Evolutionary conservation across 2,113 vertebrate species (phyloP).

Genomic region (Percina caprodes): DNA sequence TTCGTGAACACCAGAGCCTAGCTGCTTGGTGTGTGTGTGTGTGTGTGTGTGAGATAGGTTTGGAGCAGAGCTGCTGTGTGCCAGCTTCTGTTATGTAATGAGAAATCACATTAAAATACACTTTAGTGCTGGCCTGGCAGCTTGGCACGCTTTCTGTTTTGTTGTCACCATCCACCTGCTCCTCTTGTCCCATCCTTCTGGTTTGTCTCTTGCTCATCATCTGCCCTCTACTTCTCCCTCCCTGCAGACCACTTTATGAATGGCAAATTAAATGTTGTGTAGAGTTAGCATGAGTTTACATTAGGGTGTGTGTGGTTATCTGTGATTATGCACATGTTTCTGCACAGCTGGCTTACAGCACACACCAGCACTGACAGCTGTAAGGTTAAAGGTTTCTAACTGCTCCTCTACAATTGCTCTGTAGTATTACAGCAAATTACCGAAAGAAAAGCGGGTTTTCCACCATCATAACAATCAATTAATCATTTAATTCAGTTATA

Average conservation of each 20-base stretch:
- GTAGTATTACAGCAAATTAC: background rate
- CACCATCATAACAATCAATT: background rate
- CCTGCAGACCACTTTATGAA: background rate
- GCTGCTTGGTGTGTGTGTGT: background rate
- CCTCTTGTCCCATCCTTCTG: constrained; percentile 35
- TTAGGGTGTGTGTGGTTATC: constrained; percentile 23
- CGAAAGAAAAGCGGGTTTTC: background rate
- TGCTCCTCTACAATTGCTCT: background rate
- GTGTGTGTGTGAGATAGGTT: too few relatives aligned
- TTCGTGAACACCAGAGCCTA: constrained; percentile 5
- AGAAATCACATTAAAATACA: constrained; percentile 74
- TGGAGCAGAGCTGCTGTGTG: constrained; percentile 52
- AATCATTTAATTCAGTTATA: background rate
- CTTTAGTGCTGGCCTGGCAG: constrained; percentile 34
- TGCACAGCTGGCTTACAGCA: constrained; percentile 31
- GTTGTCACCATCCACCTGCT: constrained; percentile 64
- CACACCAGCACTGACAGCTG: constrained; percentile 28
- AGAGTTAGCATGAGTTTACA: background rate
- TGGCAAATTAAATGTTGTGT: background rate
- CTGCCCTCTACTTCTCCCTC: constrained; percentile 16
- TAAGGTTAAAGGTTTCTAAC: constrained; percentile 36
- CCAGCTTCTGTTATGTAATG: constrained; percentile 74
- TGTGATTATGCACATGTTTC: constrained; percentile 31
- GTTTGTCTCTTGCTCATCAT: constrained; percentile 8
- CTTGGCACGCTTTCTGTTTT: constrained; percentile 52